Base-by-base conservation (phyloP, 2,113 vertebrate genomes). In the Thamnophis sirtalis region DNA sequence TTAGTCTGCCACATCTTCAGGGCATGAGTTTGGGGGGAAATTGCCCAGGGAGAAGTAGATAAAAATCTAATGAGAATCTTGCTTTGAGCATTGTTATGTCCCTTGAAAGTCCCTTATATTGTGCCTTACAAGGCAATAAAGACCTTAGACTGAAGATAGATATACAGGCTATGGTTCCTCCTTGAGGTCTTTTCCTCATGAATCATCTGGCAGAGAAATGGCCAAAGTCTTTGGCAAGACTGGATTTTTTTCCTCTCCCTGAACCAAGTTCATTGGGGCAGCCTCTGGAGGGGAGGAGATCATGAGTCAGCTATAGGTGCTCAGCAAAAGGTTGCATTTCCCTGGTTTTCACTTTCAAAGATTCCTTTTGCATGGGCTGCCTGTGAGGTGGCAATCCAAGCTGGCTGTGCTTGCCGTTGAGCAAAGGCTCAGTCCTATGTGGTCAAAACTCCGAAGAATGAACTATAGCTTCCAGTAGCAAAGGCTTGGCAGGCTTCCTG, bases 371-470 rank as follows among this genome's bases (percentile, higher is more conserved):
- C 1, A 50, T 55, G 54, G 73, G 60, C 53, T 58, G 68, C 11
- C 22, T 51, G 11, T 50, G 17, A 51, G 9, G 9, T 84, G 63
- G 73, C 22, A 55, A 21, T 87, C 93, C 86, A 38, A 87, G 48
- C 33, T 50, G 0, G 0, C 86, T 54, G 15, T 11, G 2, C 63
- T 90, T 0, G 0, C 0, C 0, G 1, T 10, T 90, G 48, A 26
- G 1, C 88, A 50, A 43, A 88, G 89, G 90, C 84, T 56, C 28
- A 22, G 53, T n/a, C 11, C 51, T 84, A 28, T 33, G 48, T 85
- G 73, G 9, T 87, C 22, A 73, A 49, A 58, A n/a, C 28, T 3
- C 33, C 86, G 1, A 0, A 54, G 0, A 0, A 19, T 51, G 68
- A 84, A 13, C 33, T 73, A 1, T 9, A 22, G 92, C 53, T 94